These are phyloP conservation scores for Megaleporinus macrocephalus DNA, from an alignment of 2,113 vertebrate species.

Conservation along the genomic window DNA sequence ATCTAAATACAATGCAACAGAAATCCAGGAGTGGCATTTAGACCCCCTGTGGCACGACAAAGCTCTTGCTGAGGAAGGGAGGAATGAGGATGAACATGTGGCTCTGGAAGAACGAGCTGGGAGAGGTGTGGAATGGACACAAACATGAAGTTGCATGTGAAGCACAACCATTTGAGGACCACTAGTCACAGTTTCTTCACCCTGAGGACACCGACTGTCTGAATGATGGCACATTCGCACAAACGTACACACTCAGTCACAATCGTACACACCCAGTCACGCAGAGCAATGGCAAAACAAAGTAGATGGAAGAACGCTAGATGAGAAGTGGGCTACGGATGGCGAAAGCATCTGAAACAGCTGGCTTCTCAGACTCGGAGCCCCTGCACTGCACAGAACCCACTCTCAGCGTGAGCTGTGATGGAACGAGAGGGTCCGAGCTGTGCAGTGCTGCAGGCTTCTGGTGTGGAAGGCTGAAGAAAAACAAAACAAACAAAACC, in stretches of 20 bases:
- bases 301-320: neutral
- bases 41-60: neutral
- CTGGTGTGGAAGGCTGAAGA: neutral
- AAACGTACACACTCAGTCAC: neutral
- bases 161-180: neutral
- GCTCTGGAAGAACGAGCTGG: neutral
- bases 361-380: too few relatives aligned
- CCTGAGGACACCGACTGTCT: neutral
- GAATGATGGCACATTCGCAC: neutral
- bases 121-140: neutral
- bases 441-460: neutral
- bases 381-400: neutral
- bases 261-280: neutral
- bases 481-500: too few relatives aligned
- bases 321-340: neutral
- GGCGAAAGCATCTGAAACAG: neutral
- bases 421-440: neutral
- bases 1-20: neutral
- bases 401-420: neutral
- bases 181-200: neutral
- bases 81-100: neutral
- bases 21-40: conserved; percentile 5
- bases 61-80: conserved; percentile 24
- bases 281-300: neutral
- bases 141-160: neutral